phyloP scores from a whole-genome alignment of 2,888 invertebrate genomes.

The Mythimna ferrago region DNA sequence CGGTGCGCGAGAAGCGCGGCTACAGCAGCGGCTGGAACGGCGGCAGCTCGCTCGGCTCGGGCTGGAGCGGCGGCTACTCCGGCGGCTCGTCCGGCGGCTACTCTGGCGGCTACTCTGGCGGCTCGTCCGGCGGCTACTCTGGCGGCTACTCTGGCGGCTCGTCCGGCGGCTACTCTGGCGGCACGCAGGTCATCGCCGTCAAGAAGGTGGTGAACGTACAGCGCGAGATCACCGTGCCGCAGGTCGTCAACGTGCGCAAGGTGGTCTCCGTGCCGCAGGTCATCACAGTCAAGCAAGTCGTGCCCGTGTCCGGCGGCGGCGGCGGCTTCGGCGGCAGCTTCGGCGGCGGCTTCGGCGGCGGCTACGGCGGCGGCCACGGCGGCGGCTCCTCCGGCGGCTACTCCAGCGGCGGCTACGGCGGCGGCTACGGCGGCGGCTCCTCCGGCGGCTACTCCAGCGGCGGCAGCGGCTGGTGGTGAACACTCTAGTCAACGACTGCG shows the following conservation, averaged over 20 bases:
- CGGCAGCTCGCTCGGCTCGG: conserved; percentile 20
- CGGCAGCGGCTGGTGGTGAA: conserved; percentile 61
- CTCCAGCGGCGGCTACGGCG: conserved; percentile 15
- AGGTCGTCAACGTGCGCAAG: conserved; percentile 72
- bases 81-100: conserved; percentile 7
- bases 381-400: conserved; percentile 9
- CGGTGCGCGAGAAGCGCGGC: conserved; percentile 59
- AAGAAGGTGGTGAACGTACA: conserved; percentile 73
- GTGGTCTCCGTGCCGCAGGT: conserved; percentile 77
- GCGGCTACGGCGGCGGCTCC: conserved; percentile 53
- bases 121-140: conserved; percentile 10
- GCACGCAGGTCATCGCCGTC: conserved; percentile 68
- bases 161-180: conserved; percentile 17
- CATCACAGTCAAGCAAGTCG: conserved; percentile 75
- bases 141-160: conserved; percentile 29
- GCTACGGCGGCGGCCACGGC: conserved; percentile 26
- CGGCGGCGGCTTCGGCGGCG: conserved; percentile 25
- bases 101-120: background rate
- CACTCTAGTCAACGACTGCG: conserved; percentile 43
- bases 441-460: conserved; percentile 5
- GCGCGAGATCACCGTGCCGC: conserved; percentile 72
- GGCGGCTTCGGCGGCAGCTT: conserved; percentile 38
- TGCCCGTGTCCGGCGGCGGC: conserved; percentile 62
- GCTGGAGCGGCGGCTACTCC: conserved; percentile 15
- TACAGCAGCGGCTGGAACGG: conserved; percentile 46